A percentile compares a stretch with the other conserved stretches of the same genome.
Conservation (phyloP, 92 coral and sea anemone genomes). For the Zoanthus gigantus region DNA sequence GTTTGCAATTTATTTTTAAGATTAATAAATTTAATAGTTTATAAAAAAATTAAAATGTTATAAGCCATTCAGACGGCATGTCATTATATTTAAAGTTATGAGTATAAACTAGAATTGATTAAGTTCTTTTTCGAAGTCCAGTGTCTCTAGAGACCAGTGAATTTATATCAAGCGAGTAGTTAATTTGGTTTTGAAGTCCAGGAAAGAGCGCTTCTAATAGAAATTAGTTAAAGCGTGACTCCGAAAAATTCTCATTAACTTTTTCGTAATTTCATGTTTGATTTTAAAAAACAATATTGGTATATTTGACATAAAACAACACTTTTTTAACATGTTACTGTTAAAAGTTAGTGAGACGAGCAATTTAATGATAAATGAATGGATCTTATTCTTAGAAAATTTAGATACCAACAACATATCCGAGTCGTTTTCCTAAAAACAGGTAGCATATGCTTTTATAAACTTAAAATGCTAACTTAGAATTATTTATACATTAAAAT, state of each 20-base stretch:
- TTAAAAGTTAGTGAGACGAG: neutral
- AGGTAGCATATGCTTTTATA: too few species aligned
- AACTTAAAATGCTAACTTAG: too few species aligned
- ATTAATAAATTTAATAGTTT: neutral
- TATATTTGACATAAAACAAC: neutral
- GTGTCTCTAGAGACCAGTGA: too few species aligned
- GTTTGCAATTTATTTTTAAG: neutral
- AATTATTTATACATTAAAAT: neutral
- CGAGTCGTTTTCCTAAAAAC: neutral
- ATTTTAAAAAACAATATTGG: neutral
- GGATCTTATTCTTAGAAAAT: neutral
- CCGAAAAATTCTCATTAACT: neutral
- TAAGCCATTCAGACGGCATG: too few species aligned
- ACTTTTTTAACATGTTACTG: neutral
- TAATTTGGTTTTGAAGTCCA: too few species aligned
- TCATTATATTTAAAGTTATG: neutral
- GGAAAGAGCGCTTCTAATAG: too few species aligned
- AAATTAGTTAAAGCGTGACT: too few species aligned
- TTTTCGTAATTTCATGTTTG: neutral
- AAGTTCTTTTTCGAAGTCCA: neutral
- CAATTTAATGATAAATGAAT: too few species aligned
- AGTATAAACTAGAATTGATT: neutral
- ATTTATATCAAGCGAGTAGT: too few species aligned
- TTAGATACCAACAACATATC: neutral
- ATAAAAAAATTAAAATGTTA: neutral